phyloP scores from a whole-genome alignment of 2,888 invertebrate species.

The Carcina quercana region DNA sequence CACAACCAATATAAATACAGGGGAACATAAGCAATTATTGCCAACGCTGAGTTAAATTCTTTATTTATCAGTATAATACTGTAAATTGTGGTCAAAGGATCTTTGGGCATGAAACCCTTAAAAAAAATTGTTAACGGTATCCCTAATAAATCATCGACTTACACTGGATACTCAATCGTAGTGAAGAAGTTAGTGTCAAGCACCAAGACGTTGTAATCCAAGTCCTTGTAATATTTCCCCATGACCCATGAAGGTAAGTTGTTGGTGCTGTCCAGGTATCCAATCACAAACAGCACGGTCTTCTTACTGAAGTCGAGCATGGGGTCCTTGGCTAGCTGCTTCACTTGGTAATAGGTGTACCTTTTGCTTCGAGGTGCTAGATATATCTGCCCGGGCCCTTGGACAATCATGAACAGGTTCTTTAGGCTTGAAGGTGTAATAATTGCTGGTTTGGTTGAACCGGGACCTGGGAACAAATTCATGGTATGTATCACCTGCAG shows the following conservation, averaged over 20 bases:
- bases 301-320: slow-evolving; percentile 33
- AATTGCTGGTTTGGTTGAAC: slow-evolving; percentile 28
- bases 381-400: slow-evolving; percentile 19
- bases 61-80: too few relatives aligned
- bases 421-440: slow-evolving; percentile 38
- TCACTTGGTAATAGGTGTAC: slow-evolving; percentile 45
- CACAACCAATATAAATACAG: too few relatives aligned
- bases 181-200: slow-evolving; percentile 40
- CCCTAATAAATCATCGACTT: too few relatives aligned
- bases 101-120: too few relatives aligned
- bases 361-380: slow-evolving; percentile 18
- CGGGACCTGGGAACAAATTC: slow-evolving; percentile 42
- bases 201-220: slow-evolving; percentile 41
- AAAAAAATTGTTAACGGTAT: too few relatives aligned
- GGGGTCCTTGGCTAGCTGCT: slow-evolving; percentile 30
- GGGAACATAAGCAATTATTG: too few relatives aligned
- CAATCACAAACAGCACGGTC: slow-evolving; percentile 43
- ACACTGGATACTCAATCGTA: slow-evolving; percentile 43
- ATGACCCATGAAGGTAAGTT: slow-evolving; percentile 24
- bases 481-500: too few relatives aligned
- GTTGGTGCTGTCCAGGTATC: slow-evolving; percentile 41
- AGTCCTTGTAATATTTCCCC: slow-evolving; percentile 28
- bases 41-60: too few relatives aligned
- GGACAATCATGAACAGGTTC: slow-evolving; percentile 30
- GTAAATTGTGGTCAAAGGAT: too few relatives aligned